Conservation (phyloP, 2,113 vertebrate species). For the Nothocercus nigrocapillus region DNA sequence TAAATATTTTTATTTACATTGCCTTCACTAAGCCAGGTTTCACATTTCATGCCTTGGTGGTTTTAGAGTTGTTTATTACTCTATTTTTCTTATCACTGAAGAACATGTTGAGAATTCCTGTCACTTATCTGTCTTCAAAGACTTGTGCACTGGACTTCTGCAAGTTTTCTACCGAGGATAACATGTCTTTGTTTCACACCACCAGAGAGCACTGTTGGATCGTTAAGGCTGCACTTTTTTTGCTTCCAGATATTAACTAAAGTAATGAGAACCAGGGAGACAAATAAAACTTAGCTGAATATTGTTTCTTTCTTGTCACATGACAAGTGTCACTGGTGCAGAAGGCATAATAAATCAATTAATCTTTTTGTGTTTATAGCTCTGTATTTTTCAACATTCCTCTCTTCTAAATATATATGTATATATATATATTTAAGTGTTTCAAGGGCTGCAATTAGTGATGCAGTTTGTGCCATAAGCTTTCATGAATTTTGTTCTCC, state of each 20-base stretch:
- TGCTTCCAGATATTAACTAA: neutral
- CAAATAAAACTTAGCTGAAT: constrained; percentile 35
- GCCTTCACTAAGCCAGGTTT: constrained; percentile 35
- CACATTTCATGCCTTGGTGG: constrained; percentile 59
- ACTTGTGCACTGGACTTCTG: constrained; percentile 6
- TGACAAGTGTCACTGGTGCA: constrained; percentile 41
- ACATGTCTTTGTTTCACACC: constrained; percentile 33
- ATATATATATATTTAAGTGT: neutral
- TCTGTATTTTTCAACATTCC: neutral
- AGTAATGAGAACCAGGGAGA: constrained; percentile 27
- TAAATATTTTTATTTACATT: constrained; percentile 43
- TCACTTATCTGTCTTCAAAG: constrained; percentile 55
- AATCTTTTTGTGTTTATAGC: neutral
- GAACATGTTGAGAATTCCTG: constrained; percentile 60
- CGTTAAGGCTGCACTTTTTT: neutral
- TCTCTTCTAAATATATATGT: neutral
- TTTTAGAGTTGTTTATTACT: constrained; percentile 62
- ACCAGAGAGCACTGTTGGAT: constrained; percentile 80
- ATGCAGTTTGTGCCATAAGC: neutral
- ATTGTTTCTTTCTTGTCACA: constrained; percentile 43
- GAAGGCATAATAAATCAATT: constrained; percentile 45
- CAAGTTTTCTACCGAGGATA: neutral
- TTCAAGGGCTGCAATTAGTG: neutral
- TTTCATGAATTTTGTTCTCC: neutral
- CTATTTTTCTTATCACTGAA: constrained; percentile 66